Base-by-base conservation (phyloP, 2,113 vertebrate genomes). In the Rhinogobius similis region DNA sequence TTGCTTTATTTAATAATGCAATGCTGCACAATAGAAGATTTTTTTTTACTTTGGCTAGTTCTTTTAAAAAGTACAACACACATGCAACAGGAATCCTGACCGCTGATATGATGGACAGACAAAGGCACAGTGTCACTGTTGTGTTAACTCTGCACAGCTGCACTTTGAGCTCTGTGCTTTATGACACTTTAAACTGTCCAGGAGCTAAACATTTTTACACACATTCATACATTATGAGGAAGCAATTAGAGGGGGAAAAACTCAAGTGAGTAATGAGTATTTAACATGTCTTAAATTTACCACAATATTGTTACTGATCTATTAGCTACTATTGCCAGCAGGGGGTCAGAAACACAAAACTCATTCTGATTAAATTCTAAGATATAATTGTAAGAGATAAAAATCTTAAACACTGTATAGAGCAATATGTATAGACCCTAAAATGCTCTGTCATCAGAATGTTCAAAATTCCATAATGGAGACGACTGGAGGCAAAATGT, bases 101-200 rank as follows among this genome's bases (percentile, higher is more conserved):
- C 18, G 4, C 0, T 44, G 13, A 46, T 46, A 1, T 18, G 1
- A 46, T 20, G 18, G 43, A 20, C 43, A 46, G 43, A 46, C 7
- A 0, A 46, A 52, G 9, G n/a, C 23, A 1, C 48, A 23, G n/a
- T 7, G 10, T 11, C n/a, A 21, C 48, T 23, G 6, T 73, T 67
- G 55, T 79, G 62, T 62, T 50, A n/a, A 56, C 43, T 44, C 53
- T 55, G 20, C 64, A 55, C 5, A 39, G 21, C 74, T 56, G 50
- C 56, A 21, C 11, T 10, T 20, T n/a, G 0, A 0, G 43, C n/a
- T n/a, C n/a, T n/a, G n/a, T n/a, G n/a, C n/a, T n/a, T n/a, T n/a
- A n/a, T n/a, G n/a, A n/a, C n/a, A n/a, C n/a, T n/a, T n/a, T n/a
- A 6, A 69, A 53, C 48, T 36, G 11, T 59, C 29, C 26, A 2